Evolutionary conservation across 2,888 invertebrate genomes (phyloP).

Genomic region (Gymnocheta viridis): DNA sequence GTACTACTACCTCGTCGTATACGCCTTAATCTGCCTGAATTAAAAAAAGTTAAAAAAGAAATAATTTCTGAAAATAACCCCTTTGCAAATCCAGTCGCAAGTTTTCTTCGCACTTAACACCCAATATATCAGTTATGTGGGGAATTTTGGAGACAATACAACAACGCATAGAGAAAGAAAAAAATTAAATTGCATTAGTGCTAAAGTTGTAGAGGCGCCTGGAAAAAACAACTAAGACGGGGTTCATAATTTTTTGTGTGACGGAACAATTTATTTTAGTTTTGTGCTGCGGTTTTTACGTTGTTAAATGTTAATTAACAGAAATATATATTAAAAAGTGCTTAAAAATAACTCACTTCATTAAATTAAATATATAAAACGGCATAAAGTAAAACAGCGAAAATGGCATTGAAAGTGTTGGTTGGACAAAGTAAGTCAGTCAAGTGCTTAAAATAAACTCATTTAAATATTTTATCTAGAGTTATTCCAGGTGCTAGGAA

Average conservation of each 20-base stretch:
- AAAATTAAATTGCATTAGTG: slow-evolving; percentile 41
- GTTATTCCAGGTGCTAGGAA: neutral
- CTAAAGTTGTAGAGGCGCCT: slow-evolving; percentile 61
- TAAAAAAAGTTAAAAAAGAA: slow-evolving; percentile 5
- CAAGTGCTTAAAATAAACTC: slow-evolving; percentile 3
- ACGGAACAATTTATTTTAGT: slow-evolving; percentile 63
- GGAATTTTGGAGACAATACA: slow-evolving; percentile 68
- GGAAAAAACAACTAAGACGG: slow-evolving; percentile 63
- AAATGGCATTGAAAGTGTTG: slow-evolving; percentile 93
- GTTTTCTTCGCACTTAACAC: neutral
- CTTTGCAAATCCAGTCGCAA: slow-evolving; percentile 7
- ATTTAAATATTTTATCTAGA: slow-evolving; percentile 11
- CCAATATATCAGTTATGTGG: slow-evolving; percentile 64
- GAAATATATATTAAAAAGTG: slow-evolving; percentile 27
- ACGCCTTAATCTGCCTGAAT: neutral
- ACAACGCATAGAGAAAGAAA: slow-evolving; percentile 63
- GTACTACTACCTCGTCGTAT: neutral
- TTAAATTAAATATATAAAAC: slow-evolving; percentile 4
- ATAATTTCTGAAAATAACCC: slow-evolving; percentile 2
- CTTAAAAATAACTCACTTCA: neutral
- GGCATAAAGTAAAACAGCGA: slow-evolving; percentile 59
- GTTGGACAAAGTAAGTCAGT: slow-evolving; percentile 93
- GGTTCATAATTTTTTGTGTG: slow-evolving; percentile 72
- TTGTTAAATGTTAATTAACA: slow-evolving; percentile 13
- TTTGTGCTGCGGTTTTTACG: slow-evolving; percentile 50